phyloP scores from a whole-genome alignment of 2,113 vertebrate species.

The Heterotis niloticus region DNA sequence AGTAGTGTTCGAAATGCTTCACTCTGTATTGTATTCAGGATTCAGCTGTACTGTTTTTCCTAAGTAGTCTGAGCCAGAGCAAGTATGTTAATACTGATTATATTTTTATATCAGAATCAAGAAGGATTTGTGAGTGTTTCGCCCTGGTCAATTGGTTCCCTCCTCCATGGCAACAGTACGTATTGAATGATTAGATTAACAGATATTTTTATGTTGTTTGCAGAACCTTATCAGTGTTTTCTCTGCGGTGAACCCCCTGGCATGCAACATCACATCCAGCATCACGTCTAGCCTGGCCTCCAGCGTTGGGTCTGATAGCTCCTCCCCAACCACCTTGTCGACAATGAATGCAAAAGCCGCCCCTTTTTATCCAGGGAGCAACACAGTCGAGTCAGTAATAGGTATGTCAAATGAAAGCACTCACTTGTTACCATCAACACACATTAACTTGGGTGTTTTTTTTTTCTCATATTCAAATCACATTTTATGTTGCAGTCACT shows the following conservation, averaged over 20 bases:
- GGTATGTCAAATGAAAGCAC: slow-evolving; percentile 59
- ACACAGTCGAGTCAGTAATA: slow-evolving; percentile 76
- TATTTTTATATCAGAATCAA: too few relatives aligned
- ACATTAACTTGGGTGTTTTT: too few relatives aligned
- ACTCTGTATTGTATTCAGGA: too few relatives aligned
- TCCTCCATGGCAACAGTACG: neutral
- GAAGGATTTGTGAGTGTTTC: too few relatives aligned
- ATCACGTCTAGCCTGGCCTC: slow-evolving; percentile 83
- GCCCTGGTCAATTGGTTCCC: neutral
- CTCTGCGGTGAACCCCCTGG: slow-evolving; percentile 73
- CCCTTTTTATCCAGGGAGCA: slow-evolving; percentile 74
- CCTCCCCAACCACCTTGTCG: slow-evolving; percentile 78
- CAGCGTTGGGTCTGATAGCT: slow-evolving; percentile 79
- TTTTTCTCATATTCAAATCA: neutral
- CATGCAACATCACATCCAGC: slow-evolving; percentile 80
- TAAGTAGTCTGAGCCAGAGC: too few relatives aligned
- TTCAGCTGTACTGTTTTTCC: too few relatives aligned
- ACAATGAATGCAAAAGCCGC: slow-evolving; percentile 72
- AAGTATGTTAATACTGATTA: too few relatives aligned
- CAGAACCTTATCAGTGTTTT: slow-evolving; percentile 80
- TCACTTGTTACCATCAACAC: neutral
- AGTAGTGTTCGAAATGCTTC: too few relatives aligned
- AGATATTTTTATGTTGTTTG: slow-evolving; percentile 39
- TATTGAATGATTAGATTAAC: neutral
- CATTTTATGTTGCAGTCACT: neutral